A percentile compares a stretch with the other conserved stretches of the same genome.
Conservation (phyloP, 1,140 invertebrate species). For the Yoshiicerus persimilis region DNA sequence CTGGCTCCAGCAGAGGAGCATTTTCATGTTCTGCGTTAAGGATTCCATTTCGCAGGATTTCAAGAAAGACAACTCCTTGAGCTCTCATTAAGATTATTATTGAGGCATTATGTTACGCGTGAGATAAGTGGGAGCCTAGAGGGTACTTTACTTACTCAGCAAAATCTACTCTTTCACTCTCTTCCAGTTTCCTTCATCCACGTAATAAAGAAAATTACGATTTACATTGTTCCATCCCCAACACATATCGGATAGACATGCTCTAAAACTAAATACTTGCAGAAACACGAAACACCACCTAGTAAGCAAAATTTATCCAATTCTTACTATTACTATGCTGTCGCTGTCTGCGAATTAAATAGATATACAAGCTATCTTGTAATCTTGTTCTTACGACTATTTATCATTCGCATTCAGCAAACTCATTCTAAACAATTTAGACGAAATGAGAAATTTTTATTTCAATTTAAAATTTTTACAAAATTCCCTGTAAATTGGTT, state of each 20-base stretch:
- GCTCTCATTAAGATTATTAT: background rate
- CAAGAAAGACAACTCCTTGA: background rate
- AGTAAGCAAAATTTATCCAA: background rate
- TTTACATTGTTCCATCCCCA: background rate
- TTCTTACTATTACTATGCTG: too few relatives aligned
- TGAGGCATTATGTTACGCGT: background rate
- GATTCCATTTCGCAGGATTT: background rate
- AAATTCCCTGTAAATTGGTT: too few relatives aligned
- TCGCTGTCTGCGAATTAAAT: too few relatives aligned
- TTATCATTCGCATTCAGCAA: too few relatives aligned
- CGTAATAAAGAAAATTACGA: background rate
- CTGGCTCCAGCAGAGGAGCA: background rate
- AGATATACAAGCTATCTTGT: too few relatives aligned
- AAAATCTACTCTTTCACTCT: background rate
- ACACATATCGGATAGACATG: background rate
- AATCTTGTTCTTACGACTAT: too few relatives aligned
- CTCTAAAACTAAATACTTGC: background rate
- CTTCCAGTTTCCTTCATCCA: background rate
- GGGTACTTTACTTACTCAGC: background rate
- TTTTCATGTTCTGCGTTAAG: background rate
- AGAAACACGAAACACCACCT: background rate
- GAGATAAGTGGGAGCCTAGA: background rate
- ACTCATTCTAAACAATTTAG: too few relatives aligned
- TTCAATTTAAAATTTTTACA: too few relatives aligned
- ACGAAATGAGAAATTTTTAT: too few relatives aligned